phyloP scores from a whole-genome alignment of 2,888 invertebrate genomes.

The Augochlorella aurata region DNA sequence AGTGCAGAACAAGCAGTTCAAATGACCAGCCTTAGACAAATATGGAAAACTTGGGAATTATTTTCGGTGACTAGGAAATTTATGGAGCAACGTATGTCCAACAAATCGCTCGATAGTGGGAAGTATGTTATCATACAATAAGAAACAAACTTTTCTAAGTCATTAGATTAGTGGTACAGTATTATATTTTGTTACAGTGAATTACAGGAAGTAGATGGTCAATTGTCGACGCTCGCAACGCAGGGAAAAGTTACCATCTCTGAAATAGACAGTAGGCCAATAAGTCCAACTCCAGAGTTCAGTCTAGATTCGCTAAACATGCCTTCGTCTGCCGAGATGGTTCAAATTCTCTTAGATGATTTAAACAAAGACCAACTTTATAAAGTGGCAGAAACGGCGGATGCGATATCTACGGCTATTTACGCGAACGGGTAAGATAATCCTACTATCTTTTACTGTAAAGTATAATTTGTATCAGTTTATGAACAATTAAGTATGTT shows the following conservation, averaged over 20 bases:
- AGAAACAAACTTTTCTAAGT: neutral
- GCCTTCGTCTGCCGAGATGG: slow-evolving; percentile 68
- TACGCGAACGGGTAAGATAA: slow-evolving; percentile 59
- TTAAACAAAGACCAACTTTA: slow-evolving; percentile 73
- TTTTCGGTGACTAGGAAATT: slow-evolving; percentile 68
- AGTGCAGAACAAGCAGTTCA: slow-evolving; percentile 75
- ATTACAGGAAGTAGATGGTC: slow-evolving; percentile 66
- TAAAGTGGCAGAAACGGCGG: slow-evolving; percentile 71
- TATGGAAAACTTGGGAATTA: slow-evolving; percentile 73
- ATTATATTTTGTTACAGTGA: slow-evolving; percentile 55
- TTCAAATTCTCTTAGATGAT: slow-evolving; percentile 73
- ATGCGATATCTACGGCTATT: slow-evolving; percentile 66
- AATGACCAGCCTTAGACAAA: slow-evolving; percentile 72
- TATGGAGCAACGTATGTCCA: slow-evolving; percentile 62
- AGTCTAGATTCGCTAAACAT: slow-evolving; percentile 56
- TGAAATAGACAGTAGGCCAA: slow-evolving; percentile 60
- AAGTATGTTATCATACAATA: slow-evolving; percentile 39
- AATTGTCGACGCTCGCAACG: slow-evolving; percentile 59
- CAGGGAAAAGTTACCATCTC: slow-evolving; percentile 46
- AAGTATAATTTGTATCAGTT: neutral
- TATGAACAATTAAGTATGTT: neutral
- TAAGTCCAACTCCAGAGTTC: slow-evolving; percentile 55
- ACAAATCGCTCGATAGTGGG: slow-evolving; percentile 60
- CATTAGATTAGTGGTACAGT: neutral
- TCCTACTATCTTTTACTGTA: neutral